Evolutionary conservation across 2,888 invertebrate species (phyloP).

Genomic region (Andrena fulva): DNA sequence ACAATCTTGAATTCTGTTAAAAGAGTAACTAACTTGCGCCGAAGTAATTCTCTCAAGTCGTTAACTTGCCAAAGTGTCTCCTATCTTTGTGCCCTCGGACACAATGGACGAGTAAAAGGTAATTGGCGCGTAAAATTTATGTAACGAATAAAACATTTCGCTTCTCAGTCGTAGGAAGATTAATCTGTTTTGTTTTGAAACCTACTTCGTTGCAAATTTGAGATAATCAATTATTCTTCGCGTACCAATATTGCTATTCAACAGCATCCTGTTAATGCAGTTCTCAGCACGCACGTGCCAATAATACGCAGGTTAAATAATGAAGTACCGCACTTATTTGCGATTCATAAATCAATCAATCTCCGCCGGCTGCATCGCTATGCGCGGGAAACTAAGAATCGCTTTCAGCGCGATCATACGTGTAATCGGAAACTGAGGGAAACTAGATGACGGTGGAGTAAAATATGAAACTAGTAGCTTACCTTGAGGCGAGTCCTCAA

Average conservation of each 20-base stretch:
- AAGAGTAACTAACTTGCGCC: too few relatives aligned
- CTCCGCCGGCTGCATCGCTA: conserved; percentile 10
- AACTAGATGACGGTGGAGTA: conserved; percentile 58
- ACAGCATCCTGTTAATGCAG: too few relatives aligned
- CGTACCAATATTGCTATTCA: too few relatives aligned
- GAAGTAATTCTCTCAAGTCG: too few relatives aligned
- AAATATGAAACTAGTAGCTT: conserved; percentile 61
- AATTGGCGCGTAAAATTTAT: background rate
- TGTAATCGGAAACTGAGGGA: conserved; percentile 68
- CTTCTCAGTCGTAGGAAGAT: background rate
- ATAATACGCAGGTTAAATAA: background rate
- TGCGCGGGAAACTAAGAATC: conserved; percentile 39
- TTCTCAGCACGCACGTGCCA: background rate
- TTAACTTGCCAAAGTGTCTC: background rate
- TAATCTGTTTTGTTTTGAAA: too few relatives aligned
- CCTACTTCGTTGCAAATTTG: too few relatives aligned
- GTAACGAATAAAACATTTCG: background rate
- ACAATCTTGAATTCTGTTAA: background rate
- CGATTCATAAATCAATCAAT: conserved; percentile 42
- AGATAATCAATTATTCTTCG: too few relatives aligned
- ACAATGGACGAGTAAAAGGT: too few relatives aligned
- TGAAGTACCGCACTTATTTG: conserved; percentile 19
- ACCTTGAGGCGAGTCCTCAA: conserved; percentile 60
- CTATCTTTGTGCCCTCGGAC: too few relatives aligned
- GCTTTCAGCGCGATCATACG: conserved; percentile 55